Evolutionary conservation across 2,113 vertebrate species (phyloP), one percentile per base, ranked within the genome.

Genomic region (Vidua chalybeata): DNA sequence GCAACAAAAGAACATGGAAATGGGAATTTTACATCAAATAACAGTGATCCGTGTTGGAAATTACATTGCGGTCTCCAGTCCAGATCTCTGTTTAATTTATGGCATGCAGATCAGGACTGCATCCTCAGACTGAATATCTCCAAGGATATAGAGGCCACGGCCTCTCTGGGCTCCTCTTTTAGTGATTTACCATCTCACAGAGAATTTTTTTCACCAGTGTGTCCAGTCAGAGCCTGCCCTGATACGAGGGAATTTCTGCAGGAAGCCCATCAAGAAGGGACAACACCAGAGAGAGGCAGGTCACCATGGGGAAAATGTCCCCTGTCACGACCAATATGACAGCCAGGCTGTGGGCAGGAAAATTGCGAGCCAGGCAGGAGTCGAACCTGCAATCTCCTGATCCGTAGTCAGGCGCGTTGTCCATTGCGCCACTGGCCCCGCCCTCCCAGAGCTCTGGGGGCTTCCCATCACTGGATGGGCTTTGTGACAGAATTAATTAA

Each of bases 321-420:
- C 20, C 20, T 76, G 58, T 15, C 48, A 45, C n/a, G 27, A 20
- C 9, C 67, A 51, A 9, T 13, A 3, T 3, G 3, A 48, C 2
- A 5, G 22, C 24, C 24, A 28, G 54, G 31, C 37, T 13, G 31
- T 4, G 39, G 24, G 51, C 67, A 84, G 52, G 69, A 83, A 83
- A 90, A 69, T 2, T 21, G 11, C 20, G 77, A 86, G 97, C 97
- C 97, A 98, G 97, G 97, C 97, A 98, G 97, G 97, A 98, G 97
- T 97, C 80, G 95, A 98, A 98, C 97, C 97, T 98, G 94, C 96
- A 98, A 85, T 97, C 97, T 98, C 97, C 97, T 98, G 84, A 93
- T 97, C 96, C 92, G 75, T 97, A 97, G 96, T 97, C 96, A 97
- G 97, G 96, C 55, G 82, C 84, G 89, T 97, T 97, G 79, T 97